Evolutionary conservation across 2,797 vertebrate species (phyloP).

Genomic region (Sciaenops ocellatus): DNA sequence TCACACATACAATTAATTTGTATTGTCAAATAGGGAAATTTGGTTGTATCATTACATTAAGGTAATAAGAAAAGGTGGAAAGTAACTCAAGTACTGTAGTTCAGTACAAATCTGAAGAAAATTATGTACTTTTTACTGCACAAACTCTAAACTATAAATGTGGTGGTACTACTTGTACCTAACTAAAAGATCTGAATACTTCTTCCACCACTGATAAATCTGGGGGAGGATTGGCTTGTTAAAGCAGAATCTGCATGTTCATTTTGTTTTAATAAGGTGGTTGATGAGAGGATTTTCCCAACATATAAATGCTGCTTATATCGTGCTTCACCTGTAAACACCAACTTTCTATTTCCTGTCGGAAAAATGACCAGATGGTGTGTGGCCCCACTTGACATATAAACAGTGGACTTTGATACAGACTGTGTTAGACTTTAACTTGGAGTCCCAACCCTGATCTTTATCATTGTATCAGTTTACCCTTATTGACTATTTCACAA

Average conservation of each 20-base stretch:
- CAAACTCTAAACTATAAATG: no score
- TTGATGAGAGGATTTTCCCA: background rate
- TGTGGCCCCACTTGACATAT: conserved; percentile 1
- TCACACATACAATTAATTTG: no score
- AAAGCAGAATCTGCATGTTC: background rate
- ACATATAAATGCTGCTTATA: background rate
- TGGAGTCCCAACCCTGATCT: background rate
- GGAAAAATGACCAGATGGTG: conserved; percentile 9
- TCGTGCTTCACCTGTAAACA: background rate
- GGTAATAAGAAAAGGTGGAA: no score
- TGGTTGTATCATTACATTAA: no score
- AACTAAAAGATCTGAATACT: no score
- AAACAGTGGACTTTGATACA: conserved; percentile 27
- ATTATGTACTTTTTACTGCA: no score
- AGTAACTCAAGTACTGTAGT: no score
- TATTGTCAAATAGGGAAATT: no score
- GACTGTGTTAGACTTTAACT: conserved; percentile 30
- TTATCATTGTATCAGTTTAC: conserved; percentile 25
- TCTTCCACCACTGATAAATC: background rate
- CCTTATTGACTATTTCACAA: conserved; percentile 24
- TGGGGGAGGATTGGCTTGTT: background rate
- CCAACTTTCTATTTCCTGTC: background rate
- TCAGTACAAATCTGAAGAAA: no score
- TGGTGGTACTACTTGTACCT: no score
- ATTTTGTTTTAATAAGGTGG: background rate